Evolutionary conservation across 2,888 invertebrate genomes (phyloP).

Genomic region (Protonemura montana): DNA sequence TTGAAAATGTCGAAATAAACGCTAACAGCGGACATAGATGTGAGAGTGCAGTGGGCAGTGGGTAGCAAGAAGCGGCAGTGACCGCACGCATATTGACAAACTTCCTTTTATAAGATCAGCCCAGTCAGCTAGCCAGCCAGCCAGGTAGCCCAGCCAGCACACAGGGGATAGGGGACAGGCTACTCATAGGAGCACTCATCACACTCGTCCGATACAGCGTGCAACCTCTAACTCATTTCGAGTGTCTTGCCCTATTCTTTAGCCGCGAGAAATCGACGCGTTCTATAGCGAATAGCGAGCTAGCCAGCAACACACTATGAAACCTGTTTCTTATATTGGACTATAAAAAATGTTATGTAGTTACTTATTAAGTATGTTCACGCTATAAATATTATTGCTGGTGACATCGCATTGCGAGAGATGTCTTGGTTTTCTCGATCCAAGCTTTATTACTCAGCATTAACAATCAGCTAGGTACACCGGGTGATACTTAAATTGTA

Average conservation of each 20-base stretch:
- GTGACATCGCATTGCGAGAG: constrained; percentile 33
- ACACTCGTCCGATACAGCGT: not conserved
- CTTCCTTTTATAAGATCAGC: no score
- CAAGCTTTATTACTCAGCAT: not conserved
- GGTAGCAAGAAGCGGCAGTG: not conserved
- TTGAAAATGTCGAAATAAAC: not conserved
- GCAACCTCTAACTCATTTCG: not conserved
- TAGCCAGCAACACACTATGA: not conserved
- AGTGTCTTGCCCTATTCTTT: not conserved
- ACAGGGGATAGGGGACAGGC: no score
- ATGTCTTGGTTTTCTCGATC: constrained; percentile 18
- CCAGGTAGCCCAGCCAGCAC: no score
- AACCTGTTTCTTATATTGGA: constrained; percentile 38
- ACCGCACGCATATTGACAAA: no score
- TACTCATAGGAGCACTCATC: not conserved
- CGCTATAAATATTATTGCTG: constrained; percentile 36
- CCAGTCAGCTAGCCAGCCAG: no score
- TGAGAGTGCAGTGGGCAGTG: not conserved
- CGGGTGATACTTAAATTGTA: not conserved
- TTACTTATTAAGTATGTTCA: constrained; percentile 40
- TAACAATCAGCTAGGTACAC: not conserved
- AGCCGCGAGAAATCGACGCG: not conserved
- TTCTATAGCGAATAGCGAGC: not conserved
- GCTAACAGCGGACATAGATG: not conserved
- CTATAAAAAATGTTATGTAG: constrained; percentile 39